Percentiles rank a stretch among this genome's conserved stretches.
phyloP scores from a whole-genome alignment of 2,797 vertebrate species.

The Arctocebus calabarensis region DNA sequence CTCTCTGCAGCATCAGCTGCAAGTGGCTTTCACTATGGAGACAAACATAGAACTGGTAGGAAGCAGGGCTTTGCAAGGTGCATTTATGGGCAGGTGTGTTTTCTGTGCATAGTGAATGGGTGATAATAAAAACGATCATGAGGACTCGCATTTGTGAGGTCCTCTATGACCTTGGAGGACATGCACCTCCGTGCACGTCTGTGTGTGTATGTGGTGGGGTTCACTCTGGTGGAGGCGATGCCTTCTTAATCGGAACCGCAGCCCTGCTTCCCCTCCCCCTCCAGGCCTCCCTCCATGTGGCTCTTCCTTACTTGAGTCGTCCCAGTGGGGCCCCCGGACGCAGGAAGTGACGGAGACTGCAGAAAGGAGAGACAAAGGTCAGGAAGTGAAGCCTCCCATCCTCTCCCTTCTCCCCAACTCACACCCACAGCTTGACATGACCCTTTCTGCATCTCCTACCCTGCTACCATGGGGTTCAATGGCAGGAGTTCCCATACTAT shows the following conservation, averaged over 20 bases:
- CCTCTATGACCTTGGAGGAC: accelerated
- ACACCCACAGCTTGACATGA: background rate
- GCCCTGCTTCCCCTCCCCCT: accelerated
- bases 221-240: background rate
- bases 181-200: background rate
- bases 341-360: conserved; percentile 64
- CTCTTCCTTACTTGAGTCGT: conserved; percentile 66
- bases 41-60: background rate
- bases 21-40: background rate
- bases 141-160: background rate
- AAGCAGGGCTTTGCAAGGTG: background rate
- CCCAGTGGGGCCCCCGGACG: background rate
- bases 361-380: conserved; percentile 63
- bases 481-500: background rate
- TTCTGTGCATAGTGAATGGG: background rate
- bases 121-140: background rate
- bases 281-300: accelerated
- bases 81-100: background rate
- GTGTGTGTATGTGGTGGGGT: background rate
- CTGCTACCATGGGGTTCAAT: background rate
- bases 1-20: background rate
- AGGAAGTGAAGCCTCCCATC: background rate
- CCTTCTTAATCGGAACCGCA: accelerated
- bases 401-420: background rate
- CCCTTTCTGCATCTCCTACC: background rate